Conservation (phyloP, 2,113 vertebrate genomes). For the Amazona guildingii region DNA sequence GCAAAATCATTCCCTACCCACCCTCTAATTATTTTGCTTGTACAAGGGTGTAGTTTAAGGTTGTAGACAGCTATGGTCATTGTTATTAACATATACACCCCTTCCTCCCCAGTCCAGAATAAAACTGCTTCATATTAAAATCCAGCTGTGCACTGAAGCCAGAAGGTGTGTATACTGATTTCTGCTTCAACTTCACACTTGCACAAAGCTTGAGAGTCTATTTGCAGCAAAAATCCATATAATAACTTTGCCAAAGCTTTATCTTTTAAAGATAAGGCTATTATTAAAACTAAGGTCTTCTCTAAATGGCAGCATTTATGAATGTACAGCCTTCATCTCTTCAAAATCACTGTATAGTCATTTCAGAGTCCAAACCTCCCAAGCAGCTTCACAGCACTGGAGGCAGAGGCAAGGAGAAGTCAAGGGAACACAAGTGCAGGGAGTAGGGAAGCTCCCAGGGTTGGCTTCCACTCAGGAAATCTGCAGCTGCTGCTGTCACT, state of each 20-base stretch:
- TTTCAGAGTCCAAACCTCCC: neutral
- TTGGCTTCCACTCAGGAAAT: neutral
- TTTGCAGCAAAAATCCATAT: neutral
- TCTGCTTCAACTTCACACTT: neutral
- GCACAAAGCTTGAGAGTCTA: neutral
- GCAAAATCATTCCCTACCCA: neutral
- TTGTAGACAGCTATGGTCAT: too few relatives aligned
- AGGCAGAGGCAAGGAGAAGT: neutral
- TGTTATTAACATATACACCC: rapidly evolving
- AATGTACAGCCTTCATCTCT: neutral
- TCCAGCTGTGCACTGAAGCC: neutral
- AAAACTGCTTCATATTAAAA: neutral
- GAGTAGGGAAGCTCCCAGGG: neutral
- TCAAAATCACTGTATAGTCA: neutral
- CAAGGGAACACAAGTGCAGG: neutral
- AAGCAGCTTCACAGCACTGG: neutral
- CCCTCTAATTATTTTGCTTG: neutral
- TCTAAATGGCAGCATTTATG: neutral
- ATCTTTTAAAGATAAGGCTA: neutral
- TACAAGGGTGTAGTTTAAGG: neutral
- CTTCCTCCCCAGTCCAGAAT: neutral
- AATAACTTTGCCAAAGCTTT: neutral
- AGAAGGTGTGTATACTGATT: neutral
- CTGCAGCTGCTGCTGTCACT: neutral
- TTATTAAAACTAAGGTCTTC: neutral